These are phyloP conservation scores for Geopemphigus sp. DNA, from an alignment of 1,140 invertebrate genomes.

Conservation along the genomic window DNA sequence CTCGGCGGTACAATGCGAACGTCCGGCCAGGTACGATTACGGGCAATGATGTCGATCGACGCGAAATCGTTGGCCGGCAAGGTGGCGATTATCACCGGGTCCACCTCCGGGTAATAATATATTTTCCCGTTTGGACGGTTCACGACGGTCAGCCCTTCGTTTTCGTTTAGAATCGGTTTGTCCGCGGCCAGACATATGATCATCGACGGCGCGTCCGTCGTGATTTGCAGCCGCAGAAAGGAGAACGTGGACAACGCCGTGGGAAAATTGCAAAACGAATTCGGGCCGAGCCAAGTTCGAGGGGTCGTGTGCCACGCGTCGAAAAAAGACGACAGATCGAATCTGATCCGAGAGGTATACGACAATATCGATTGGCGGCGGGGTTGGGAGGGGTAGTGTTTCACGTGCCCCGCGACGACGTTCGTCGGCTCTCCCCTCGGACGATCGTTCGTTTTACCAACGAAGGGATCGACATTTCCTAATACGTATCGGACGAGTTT, in stretches of 20 bases:
- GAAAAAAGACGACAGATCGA: slow-evolving; percentile 73
- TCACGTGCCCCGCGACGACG: no score
- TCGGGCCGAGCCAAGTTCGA: slow-evolving; percentile 64
- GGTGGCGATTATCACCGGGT: slow-evolving; percentile 88
- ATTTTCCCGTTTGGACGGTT: slow-evolving; percentile 15
- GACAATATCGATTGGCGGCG: no score
- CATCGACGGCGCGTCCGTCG: slow-evolving; percentile 86
- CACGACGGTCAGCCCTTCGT: neutral
- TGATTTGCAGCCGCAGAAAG: slow-evolving; percentile 87
- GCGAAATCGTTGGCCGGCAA: slow-evolving; percentile 62
- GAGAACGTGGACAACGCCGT: slow-evolving; percentile 82
- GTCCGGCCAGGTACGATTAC: neutral
- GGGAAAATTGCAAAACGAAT: slow-evolving; percentile 65
- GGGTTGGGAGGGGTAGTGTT: no score
- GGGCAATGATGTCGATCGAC: slow-evolving; percentile 10
- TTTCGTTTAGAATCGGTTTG: slow-evolving; percentile 79
- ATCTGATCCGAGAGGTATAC: slow-evolving; percentile 71
- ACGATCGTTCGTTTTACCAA: no score
- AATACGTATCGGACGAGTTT: no score
- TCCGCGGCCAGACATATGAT: slow-evolving; percentile 83
- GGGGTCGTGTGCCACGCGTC: slow-evolving; percentile 85
- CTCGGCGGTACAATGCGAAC: neutral
- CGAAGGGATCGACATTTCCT: no score
- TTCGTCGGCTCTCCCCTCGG: no score
- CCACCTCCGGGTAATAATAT: slow-evolving; percentile 84